A percentile compares a stretch with the other conserved stretches of the same genome.
Conservation (phyloP, 2,113 vertebrate genomes). For the Chamaetylas fuelleborni region DNA sequence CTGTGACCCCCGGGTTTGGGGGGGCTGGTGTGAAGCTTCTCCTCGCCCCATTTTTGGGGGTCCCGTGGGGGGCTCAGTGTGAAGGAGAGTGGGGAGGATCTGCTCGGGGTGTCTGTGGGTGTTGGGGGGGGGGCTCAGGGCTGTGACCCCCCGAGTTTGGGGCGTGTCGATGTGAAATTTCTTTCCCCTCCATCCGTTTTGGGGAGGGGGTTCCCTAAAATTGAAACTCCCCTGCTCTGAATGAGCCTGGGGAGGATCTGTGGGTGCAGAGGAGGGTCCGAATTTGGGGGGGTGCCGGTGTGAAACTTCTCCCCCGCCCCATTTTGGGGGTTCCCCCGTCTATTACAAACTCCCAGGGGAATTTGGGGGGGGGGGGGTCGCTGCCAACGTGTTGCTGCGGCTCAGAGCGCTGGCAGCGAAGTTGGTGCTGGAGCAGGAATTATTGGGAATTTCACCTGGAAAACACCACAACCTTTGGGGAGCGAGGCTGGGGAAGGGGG, state of each 20-base stretch:
- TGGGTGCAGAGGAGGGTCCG: background rate
- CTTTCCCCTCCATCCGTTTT: background rate
- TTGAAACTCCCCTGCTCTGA: background rate
- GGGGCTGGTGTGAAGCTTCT: no score
- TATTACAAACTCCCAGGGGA: no score
- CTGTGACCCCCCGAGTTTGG: no score
- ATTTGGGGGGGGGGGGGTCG: no score
- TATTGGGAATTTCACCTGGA: background rate
- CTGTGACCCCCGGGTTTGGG: no score
- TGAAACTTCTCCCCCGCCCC: background rate
- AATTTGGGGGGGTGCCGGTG: no score
- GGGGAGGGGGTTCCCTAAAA: background rate
- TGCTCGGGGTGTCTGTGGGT: no score
- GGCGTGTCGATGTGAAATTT: background rate
- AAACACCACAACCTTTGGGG: background rate
- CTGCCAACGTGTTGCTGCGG: background rate
- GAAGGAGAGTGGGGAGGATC: background rate
- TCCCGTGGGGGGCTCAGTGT: no score
- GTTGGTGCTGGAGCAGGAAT: background rate
- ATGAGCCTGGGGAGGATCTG: background rate
- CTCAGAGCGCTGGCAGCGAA: background rate
- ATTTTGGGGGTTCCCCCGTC: background rate
- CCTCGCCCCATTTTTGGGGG: background rate
- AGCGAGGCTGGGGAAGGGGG: background rate
- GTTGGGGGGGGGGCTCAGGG: no score